These are phyloP conservation scores for Drosophila yooni DNA, from an alignment of 2,888 invertebrate genomes.

Conservation along the genomic window DNA sequence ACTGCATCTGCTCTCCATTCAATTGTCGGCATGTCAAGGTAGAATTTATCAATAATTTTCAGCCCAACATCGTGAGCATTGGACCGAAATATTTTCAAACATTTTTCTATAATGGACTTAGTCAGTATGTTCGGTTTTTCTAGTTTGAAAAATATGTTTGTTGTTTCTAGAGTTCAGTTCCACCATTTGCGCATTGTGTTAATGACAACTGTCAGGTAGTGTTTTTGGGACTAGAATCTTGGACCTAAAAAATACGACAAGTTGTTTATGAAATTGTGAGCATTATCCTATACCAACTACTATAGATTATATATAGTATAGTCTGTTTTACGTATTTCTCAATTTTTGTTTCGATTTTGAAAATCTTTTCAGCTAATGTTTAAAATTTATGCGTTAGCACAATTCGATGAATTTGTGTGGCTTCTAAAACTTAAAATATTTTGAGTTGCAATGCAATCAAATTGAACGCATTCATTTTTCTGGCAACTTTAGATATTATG, in stretches of 20 bases:
- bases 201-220: slow-evolving; percentile 72
- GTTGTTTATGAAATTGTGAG: slow-evolving; percentile 53
- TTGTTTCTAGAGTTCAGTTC: slow-evolving; percentile 28
- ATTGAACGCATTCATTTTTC: slow-evolving; percentile 22
- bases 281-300: slow-evolving; percentile 11
- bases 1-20: slow-evolving; percentile 21
- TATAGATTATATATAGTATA: slow-evolving; percentile 15
- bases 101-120: slow-evolving; percentile 43
- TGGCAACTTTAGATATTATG: background rate
- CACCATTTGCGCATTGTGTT: slow-evolving; percentile 68
- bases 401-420: slow-evolving; percentile 17
- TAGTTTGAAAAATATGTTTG: slow-evolving; percentile 12
- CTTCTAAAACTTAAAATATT: background rate
- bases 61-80: slow-evolving; percentile 36
- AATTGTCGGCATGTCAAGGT: slow-evolving; percentile 19
- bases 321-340: slow-evolving; percentile 13
- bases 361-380: slow-evolving; percentile 3
- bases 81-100: slow-evolving; percentile 20
- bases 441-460: background rate
- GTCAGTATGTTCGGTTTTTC: slow-evolving; percentile 53
- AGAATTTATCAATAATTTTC: slow-evolving; percentile 23
- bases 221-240: slow-evolving; percentile 39
- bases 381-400: slow-evolving; percentile 20
- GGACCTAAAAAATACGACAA: slow-evolving; percentile 38
- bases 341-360: slow-evolving; percentile 8